A percentile compares a stretch with the other conserved stretches of the same genome.
Conservation (phyloP, 2,113 vertebrate species). For the Mesocricetus auratus region DNA sequence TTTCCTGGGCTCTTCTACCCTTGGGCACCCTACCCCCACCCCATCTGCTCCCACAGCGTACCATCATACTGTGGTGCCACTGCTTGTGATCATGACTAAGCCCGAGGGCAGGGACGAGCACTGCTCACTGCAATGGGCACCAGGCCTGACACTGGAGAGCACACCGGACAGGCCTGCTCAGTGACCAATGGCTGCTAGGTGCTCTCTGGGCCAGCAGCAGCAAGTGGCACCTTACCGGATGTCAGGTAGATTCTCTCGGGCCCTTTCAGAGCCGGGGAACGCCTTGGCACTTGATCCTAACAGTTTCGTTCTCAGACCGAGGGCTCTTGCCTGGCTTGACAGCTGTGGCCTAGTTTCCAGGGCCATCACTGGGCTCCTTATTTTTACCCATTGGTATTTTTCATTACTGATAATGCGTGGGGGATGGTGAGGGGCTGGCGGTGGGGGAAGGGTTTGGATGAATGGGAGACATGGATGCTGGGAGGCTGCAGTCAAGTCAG, state of each 20-base stretch:
- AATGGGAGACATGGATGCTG: not conserved
- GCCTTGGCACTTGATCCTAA: not conserved
- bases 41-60: slow-evolving; percentile 12
- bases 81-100: not conserved
- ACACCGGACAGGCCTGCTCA: not conserved
- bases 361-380: slow-evolving; percentile 82
- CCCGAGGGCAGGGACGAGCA: not conserved
- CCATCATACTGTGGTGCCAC: accelerated
- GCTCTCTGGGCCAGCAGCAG: not conserved
- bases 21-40: not conserved
- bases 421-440: slow-evolving; percentile 27
- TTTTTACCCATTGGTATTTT: slow-evolving; percentile 84
- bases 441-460: not conserved
- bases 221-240: not conserved
- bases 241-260: not conserved
- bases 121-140: not conserved
- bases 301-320: slow-evolving; percentile 49
- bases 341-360: slow-evolving; percentile 89
- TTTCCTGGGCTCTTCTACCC: not conserved
- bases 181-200: not conserved
- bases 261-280: not conserved
- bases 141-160: not conserved
- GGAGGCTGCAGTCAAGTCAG: not conserved
- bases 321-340: slow-evolving; percentile 82
- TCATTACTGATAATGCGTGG: slow-evolving; percentile 77